Conservation (phyloP, 2,888 invertebrate species). For the Ceriagrion tenellum region DNA sequence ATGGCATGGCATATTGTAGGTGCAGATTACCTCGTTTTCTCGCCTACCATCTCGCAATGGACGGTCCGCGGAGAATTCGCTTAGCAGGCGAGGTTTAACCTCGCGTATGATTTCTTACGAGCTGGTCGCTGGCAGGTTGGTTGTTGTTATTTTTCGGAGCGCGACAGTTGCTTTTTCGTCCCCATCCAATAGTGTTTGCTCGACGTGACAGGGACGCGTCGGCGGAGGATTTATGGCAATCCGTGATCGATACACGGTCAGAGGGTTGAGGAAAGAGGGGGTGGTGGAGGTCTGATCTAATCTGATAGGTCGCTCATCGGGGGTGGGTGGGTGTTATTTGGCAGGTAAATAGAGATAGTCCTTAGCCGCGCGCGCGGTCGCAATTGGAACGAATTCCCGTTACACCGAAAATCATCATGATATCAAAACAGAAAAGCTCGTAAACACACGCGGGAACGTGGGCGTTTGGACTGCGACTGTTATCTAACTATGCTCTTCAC, state of each 20-base stretch:
- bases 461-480: too few species aligned
- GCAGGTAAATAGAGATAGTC: slow-evolving; percentile 3
- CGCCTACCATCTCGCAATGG: too few species aligned
- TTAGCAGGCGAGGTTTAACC: background rate
- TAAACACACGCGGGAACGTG: background rate
- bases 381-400: background rate
- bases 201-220: background rate
- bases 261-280: background rate
- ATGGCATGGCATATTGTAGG: too few species aligned
- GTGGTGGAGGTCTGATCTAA: background rate
- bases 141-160: background rate
- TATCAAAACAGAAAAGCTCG: background rate
- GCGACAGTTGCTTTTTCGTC: background rate
- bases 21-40: too few species aligned
- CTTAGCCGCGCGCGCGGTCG: background rate
- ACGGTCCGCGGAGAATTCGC: too few species aligned
- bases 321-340: slow-evolving; percentile 8
- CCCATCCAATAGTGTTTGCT: background rate
- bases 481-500: too few species aligned
- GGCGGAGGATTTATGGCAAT: background rate
- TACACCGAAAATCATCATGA: background rate
- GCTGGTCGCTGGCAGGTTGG: background rate
- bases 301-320: background rate
- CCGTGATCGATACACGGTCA: background rate
- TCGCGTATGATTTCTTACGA: background rate